Conservation (phyloP, 2,888 invertebrate genomes). For the Tribolium freemani region DNA sequence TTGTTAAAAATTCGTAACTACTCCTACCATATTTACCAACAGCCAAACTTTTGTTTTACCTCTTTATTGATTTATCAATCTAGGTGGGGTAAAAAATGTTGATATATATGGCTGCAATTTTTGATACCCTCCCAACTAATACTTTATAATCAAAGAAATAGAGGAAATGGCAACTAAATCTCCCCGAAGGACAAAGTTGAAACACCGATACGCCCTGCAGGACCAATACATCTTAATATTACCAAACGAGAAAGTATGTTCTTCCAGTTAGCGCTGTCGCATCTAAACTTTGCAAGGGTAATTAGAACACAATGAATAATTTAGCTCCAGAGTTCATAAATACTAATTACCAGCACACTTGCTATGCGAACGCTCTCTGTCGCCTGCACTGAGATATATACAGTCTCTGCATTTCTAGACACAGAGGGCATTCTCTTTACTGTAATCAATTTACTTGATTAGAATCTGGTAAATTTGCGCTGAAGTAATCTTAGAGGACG, state of each 20-base stretch:
- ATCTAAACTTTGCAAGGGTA: conserved; percentile 60
- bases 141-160: conserved; percentile 43
- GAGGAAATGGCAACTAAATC: conserved; percentile 37
- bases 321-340: conserved; percentile 61
- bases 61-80: conserved; percentile 11
- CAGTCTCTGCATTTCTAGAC: conserved; percentile 35
- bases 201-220: conserved; percentile 47
- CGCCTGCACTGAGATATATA: conserved; percentile 33
- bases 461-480: conserved; percentile 25
- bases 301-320: conserved; percentile 64
- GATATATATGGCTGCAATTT: neutral
- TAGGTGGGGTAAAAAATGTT: neutral
- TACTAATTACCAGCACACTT: conserved; percentile 58
- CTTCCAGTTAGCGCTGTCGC: conserved; percentile 46
- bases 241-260: conserved; percentile 50
- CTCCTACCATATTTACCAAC: neutral
- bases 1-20: neutral
- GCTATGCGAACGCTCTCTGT: conserved; percentile 37
- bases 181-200: conserved; percentile 43
- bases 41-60: neutral
- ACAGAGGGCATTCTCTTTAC: conserved; percentile 28
- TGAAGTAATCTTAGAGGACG: neutral
- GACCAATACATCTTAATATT: conserved; percentile 51
- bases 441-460: conserved; percentile 41
- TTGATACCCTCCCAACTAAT: conserved; percentile 15